Base-by-base conservation (phyloP, 92 coral and sea anemone genomes). In the Ricordea florida region DNA sequence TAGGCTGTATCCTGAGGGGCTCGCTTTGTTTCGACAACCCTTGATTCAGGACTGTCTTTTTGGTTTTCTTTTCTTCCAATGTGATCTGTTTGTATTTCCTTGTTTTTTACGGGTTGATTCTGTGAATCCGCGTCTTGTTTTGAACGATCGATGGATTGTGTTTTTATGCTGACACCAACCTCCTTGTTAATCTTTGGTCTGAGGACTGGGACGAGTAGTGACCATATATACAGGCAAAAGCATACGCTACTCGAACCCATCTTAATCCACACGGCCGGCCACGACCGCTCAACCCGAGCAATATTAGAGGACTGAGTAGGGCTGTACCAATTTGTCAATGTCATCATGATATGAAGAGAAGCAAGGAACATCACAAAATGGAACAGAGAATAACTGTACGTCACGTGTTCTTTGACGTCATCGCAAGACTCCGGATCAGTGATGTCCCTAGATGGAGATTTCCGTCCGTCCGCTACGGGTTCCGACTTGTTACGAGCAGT, bases 251-350 rank as follows among this genome's bases (percentile, higher is more conserved):
- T 83, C 5, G 96, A 81, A 1, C 75, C 90, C 93, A 89, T 86
- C 51, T 90, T 90, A 52, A 87, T 84, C 89, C 89, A 90, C 41
- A 86, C 87, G 67, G 98, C 90, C 38, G 82, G 86, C 91, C 90
- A 90, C 5, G 98, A 83, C n/a, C 88, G 69, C 26, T 61, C 55
- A 61, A 82, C 87, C 56, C 33, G 41, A 5, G 47, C 24, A 17
- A 69, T 58, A 52, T 52, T 69, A 16, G 67, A 42, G 53, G 41
- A 37, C 63, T 49, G 53, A 24, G 75, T 52, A 14, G 96, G 93
- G n/a, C 78, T 60, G 77, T 86, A 86, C 98, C 98, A 93, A 64
- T 90, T 90, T 23, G 98, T 93, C 6, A 90, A 70, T 22, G 78
- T 81, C 83, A 87, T 74, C 96, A 93, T 93, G 40, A 90, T 53